Base-by-base conservation (phyloP, 23 tunicate species). In the Ascidia mentula region DNA sequence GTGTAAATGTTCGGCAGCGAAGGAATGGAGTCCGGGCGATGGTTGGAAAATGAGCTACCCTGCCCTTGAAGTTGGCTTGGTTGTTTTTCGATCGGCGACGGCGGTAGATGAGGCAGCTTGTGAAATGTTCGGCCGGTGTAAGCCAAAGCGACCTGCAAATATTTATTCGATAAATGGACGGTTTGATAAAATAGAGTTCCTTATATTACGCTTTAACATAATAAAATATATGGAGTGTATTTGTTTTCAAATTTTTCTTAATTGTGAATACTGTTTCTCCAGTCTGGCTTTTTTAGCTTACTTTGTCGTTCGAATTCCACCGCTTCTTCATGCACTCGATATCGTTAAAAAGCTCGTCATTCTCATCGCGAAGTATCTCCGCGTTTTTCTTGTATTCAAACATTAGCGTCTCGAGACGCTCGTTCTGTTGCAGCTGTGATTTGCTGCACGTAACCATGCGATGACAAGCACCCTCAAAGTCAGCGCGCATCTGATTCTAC, bases 271-370 rank as follows among this genome's bases (percentile, higher is more conserved):
- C n/a, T n/a, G n/a, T n/a, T n/a, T n/a, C n/a, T n/a, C n/a, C n/a
- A n/a, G n/a, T n/a, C n/a, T n/a, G n/a, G n/a, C n/a, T n/a, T n/a
- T 42, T 42, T 42, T 12, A 53, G 24, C 65, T 53, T 38, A 40
- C 81, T 70, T 77, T 32, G 15, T 81, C 77, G 40, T 35, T 31
- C 37, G 38, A 32, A 15, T 30, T 12, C 92, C 92, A 81, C 34
- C 73, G 76, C 18, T 73, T 42, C 26, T 76, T 40, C 26, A 84
- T 32, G 20, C 31, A 32, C 0, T 87, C 46, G 35, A 87, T 34
- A 24, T 84, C 69, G 53, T 38, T 61, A n/a, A 88, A 31, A 36
- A 89, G 69, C 60, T 89, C 89, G 38, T 89, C 95, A 39, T 79
- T 80, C 8, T 69, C 61, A 53, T 89, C 95, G 74, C 74, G 89